These are phyloP conservation scores for Perognathus longimembris DNA, from an alignment of 2,113 vertebrate species.

Conservation along the genomic window DNA sequence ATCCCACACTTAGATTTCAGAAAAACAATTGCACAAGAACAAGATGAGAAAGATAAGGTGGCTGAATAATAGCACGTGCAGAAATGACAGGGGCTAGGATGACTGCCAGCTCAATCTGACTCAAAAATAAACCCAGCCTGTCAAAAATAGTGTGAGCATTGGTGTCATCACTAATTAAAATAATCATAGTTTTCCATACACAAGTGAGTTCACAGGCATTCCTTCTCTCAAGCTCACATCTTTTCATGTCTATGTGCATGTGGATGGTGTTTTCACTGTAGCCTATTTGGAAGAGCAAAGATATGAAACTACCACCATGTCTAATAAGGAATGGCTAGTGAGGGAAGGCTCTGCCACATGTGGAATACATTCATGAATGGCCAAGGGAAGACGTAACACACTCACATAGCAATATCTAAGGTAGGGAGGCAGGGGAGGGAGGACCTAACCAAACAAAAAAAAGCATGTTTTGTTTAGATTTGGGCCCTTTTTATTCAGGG, in stretches of 20 bases:
- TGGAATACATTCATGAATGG: neutral
- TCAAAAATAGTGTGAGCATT: neutral
- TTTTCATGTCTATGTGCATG: neutral
- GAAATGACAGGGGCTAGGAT: neutral
- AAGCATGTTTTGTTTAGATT: neutral
- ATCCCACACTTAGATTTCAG: constrained; percentile 48
- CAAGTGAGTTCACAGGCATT: rapidly evolving
- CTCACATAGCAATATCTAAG: neutral
- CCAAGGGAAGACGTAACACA: neutral
- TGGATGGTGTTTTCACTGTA: neutral
- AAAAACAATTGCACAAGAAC: constrained; percentile 60
- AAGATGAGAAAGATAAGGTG: constrained; percentile 27
- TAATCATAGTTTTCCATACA: neutral
- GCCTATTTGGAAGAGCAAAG: neutral
- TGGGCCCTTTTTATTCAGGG: neutral
- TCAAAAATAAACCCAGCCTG: neutral
- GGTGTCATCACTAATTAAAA: neutral
- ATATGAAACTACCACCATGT: neutral
- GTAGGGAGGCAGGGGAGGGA: neutral
- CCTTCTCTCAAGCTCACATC: neutral
- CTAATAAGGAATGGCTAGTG: too few species aligned
- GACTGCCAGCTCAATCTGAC: neutral
- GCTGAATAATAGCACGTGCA: neutral
- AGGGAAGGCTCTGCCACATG: neutral
- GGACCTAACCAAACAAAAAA: neutral